Base-by-base conservation (phyloP, 2,888 invertebrate genomes). In the Onthophagus sagittarius region DNA sequence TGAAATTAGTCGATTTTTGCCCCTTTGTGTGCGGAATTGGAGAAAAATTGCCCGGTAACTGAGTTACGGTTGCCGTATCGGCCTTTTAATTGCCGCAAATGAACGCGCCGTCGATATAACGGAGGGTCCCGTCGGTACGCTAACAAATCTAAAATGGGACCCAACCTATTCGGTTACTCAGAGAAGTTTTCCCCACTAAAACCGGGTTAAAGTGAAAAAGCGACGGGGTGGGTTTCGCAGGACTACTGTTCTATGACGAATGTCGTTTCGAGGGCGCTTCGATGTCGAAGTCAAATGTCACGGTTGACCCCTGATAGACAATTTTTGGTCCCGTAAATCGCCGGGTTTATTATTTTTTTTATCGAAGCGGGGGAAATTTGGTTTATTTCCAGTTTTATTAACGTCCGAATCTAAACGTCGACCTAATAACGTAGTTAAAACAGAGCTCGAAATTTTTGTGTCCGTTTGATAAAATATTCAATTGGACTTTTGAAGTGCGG, bases 51-150 rank as follows among this genome's bases (percentile, higher is more conserved):
- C 62, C 75, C 79, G 77, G 77, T 82, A 83, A 84, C 79, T 78
- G 80, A 80, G 80, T 83, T 83, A 81, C 31, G 67, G 23, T 23
- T n/a, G 79, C 80, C 81, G 79, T 81, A 82, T 82, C 82, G 77
- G 67, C 79, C 79, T 80, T 81, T 81, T 84, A 84, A 84, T 84
- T 84, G 84, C 83, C 81, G 78, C 82, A 82, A 84, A 84, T 83
- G 84, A 83, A 83, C 82, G 81, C 77, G 79, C 82, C 81, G 81
- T 83, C 83, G 78, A 79, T 80, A 84, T 84, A 84, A 82, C 81
- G 77, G 67, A 79, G 79, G 31, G 70, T 31, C 72, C 75, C 75
- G 75, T 69, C 76, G 13, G 23, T 69, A 62, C 53, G 14, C 53
- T 53, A 72, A 33, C 74, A 39, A 70, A 71, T 69, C 71, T 69